These are phyloP conservation scores for Lutraria lutraria DNA, from an alignment of 2,888 invertebrate genomes.

Conservation along the genomic window DNA sequence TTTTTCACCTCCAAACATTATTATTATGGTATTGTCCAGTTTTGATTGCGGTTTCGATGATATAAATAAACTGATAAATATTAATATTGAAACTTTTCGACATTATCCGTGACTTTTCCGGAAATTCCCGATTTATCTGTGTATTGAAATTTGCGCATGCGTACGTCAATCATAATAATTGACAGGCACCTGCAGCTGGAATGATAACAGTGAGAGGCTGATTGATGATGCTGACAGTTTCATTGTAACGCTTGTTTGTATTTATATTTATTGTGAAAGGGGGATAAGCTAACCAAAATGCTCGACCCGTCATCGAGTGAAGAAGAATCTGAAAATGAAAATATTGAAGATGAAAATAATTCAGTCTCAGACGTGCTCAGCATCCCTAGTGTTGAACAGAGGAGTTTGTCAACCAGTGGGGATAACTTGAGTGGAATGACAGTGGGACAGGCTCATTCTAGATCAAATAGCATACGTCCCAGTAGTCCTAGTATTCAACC, in stretches of 20 bases:
- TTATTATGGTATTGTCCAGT: not conserved
- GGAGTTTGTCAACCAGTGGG: constrained; percentile 86
- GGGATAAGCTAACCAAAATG: constrained; percentile 88
- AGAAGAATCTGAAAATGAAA: constrained; percentile 96
- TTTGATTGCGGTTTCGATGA: not conserved
- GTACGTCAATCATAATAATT: constrained; percentile 60
- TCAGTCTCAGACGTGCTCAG: constrained; percentile 83
- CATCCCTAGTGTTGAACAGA: constrained; percentile 85
- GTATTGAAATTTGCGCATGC: constrained; percentile 62
- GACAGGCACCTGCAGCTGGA: constrained; percentile 62
- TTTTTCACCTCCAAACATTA: not conserved
- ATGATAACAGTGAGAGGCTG: constrained; percentile 46
- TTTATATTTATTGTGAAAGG: not conserved
- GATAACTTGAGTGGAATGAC: constrained; percentile 84
- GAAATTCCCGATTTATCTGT: constrained; percentile 43
- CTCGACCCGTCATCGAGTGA: constrained; percentile 98
- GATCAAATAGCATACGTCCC: constrained; percentile 90
- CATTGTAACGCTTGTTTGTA: constrained; percentile 12
- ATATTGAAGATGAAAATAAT: constrained; percentile 88
- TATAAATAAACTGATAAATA: not conserved
- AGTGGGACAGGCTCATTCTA: constrained; percentile 75
- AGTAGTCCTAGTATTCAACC: constrained; percentile 96
- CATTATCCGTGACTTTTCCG: constrained; percentile 28
- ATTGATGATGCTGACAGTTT: constrained; percentile 39
- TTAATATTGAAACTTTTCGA: not conserved